A percentile compares a stretch with the other conserved stretches of the same genome.
Conservation (phyloP, 2,113 vertebrate genomes). For the Hydrolagus affinis region DNA sequence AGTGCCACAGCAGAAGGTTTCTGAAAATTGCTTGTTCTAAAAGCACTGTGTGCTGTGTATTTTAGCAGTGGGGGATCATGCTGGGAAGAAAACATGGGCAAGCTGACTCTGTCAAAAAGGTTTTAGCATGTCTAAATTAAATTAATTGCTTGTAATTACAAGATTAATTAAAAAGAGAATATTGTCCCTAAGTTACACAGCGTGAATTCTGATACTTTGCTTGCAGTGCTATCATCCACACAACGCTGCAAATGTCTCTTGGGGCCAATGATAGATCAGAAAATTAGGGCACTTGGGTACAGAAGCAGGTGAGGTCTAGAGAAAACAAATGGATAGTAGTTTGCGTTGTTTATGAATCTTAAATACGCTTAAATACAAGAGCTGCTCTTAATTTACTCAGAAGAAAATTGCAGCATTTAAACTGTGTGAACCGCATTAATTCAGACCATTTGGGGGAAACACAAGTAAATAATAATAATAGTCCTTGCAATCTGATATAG, state of each 20-base stretch:
- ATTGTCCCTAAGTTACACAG: slow-evolving; percentile 29
- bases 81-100: slow-evolving; percentile 26
- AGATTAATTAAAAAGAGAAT: slow-evolving; percentile 32
- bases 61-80: slow-evolving; percentile 27
- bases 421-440: background rate
- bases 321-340: slow-evolving; percentile 24
- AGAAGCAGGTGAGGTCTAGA: slow-evolving; percentile 66
- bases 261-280: slow-evolving; percentile 76
- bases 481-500: too few species aligned
- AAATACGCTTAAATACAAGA: slow-evolving; percentile 21
- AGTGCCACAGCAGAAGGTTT: slow-evolving; percentile 24
- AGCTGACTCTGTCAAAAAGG: slow-evolving; percentile 20
- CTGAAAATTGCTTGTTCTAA: slow-evolving; percentile 29
- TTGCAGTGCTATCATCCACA: slow-evolving; percentile 52
- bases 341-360: slow-evolving; percentile 26
- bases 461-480: too few species aligned
- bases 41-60: background rate
- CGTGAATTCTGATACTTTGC: slow-evolving; percentile 66
- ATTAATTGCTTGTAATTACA: slow-evolving; percentile 32
- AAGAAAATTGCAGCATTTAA: background rate
- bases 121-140: slow-evolving; percentile 21
- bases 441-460: too few species aligned
- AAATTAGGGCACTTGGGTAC: slow-evolving; percentile 81
- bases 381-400: slow-evolving; percentile 13
- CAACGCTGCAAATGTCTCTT: slow-evolving; percentile 69